phyloP scores from a whole-genome alignment of 2,797 vertebrate genomes.

The Enteromius mattozi region DNA sequence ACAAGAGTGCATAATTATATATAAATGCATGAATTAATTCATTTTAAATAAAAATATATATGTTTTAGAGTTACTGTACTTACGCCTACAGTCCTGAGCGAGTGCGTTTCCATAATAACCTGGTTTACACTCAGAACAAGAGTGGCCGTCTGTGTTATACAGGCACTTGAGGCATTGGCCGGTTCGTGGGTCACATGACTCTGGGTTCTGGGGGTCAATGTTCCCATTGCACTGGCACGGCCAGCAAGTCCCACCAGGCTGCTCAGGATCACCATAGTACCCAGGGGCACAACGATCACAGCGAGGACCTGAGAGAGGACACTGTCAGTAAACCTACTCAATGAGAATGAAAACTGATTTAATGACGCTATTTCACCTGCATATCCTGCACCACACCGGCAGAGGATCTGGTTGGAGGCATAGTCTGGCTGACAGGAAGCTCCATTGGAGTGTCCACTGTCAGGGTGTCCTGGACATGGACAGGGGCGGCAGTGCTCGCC shows the following conservation, averaged over 20 bases:
- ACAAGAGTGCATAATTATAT: not conserved
- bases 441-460: constrained; percentile 81
- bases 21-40: not conserved
- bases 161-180: constrained; percentile 85
- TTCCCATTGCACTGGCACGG: constrained; percentile 87
- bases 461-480: constrained; percentile 83
- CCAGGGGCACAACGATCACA: constrained; percentile 85
- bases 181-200: constrained; percentile 81
- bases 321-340: not conserved
- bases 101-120: constrained; percentile 87
- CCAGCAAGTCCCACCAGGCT: constrained; percentile 72
- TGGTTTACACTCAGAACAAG: constrained; percentile 77
- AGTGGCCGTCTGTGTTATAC: constrained; percentile 80
- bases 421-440: constrained; percentile 77
- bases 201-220: constrained; percentile 80
- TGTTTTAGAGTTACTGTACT: constrained; percentile 62
- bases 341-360: not conserved
- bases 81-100: constrained; percentile 82
- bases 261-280: constrained; percentile 81
- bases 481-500: constrained; percentile 88
- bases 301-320: constrained; percentile 73
- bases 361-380: constrained; percentile 73
- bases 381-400: constrained; percentile 82
- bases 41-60: not conserved
- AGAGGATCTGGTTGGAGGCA: constrained; percentile 80